A percentile compares a stretch with the other conserved stretches of the same genome.
These are phyloP conservation scores for Macrotis lagotis DNA, from an alignment of 2,113 vertebrate genomes.

Conservation along the genomic window DNA sequence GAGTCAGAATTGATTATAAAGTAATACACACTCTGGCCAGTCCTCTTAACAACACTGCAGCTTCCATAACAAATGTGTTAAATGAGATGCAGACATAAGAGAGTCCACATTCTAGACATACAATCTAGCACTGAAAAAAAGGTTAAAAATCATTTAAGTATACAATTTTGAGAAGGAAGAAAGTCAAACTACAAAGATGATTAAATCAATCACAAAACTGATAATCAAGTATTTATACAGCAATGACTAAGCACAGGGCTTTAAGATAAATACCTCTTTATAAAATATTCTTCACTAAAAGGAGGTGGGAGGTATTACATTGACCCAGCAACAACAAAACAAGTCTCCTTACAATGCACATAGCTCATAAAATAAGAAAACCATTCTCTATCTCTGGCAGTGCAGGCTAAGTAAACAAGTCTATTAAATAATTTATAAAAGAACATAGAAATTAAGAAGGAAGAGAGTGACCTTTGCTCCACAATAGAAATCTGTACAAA, in stretches of 20 bases:
- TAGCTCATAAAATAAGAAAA: not conserved
- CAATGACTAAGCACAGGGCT: not conserved
- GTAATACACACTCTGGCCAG: not conserved
- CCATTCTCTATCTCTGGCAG: not conserved
- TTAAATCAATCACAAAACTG: conserved; percentile 28
- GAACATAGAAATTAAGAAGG: conserved; percentile 10
- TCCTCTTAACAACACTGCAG: not conserved
- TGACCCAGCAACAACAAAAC: conserved; percentile 25
- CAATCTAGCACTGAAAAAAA: not conserved
- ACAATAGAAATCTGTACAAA: not conserved
- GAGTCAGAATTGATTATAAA: not conserved
- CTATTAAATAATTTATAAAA: conserved; percentile 31
- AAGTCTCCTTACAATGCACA: not conserved
- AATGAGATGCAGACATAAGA: not conserved
- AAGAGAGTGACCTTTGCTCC: not conserved
- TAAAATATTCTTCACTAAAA: conserved; percentile 19
- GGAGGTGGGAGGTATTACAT: not conserved
- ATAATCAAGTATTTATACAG: conserved; percentile 20
- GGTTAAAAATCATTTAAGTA: conserved; percentile 17
- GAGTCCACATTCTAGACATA: not conserved
- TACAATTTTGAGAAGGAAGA: not conserved
- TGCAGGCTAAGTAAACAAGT: conserved; percentile 29
- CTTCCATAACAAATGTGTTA: not conserved
- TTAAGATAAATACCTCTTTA: not conserved
- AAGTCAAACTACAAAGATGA: conserved; percentile 25